Conservation (phyloP, 2,113 vertebrate genomes). For the Arizona elegans region DNA sequence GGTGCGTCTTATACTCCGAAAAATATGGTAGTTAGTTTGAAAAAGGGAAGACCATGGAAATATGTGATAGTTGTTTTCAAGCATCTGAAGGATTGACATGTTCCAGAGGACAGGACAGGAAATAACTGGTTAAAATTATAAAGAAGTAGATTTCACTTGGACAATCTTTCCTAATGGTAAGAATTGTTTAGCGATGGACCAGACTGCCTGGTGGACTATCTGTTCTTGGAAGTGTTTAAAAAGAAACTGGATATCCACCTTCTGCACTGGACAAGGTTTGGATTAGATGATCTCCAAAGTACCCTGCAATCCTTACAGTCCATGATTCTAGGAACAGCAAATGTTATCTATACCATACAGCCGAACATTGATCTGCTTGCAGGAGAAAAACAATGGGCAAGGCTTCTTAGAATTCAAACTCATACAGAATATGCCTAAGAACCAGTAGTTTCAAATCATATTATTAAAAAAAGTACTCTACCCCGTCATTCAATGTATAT, state of each 20-base stretch:
- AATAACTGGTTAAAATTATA: not conserved
- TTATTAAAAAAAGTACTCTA: slow-evolving; percentile 48
- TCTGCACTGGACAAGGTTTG: not conserved
- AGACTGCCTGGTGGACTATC: not conserved
- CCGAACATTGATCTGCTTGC: not conserved
- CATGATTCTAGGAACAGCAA: not conserved
- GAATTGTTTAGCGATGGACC: not conserved
- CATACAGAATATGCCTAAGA: not conserved
- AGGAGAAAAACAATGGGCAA: not conserved
- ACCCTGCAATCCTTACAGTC: not conserved
- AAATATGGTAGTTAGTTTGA: not conserved
- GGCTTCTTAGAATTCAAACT: not conserved
- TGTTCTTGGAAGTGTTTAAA: not conserved
- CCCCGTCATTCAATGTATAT: slow-evolving; percentile 73
- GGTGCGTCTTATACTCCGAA: too few species aligned
- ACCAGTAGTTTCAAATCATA: not conserved
- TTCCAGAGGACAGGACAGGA: not conserved
- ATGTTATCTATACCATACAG: not conserved
- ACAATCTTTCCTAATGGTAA: not conserved
- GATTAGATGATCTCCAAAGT: not conserved
- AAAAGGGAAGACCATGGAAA: not conserved
- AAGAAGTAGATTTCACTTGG: not conserved
- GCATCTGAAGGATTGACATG: not conserved
- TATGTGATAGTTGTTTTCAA: not conserved
- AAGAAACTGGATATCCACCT: not conserved